These are phyloP conservation scores for Neopipo cinnamomea DNA, from an alignment of 2,113 vertebrate genomes.

Conservation along the genomic window DNA sequence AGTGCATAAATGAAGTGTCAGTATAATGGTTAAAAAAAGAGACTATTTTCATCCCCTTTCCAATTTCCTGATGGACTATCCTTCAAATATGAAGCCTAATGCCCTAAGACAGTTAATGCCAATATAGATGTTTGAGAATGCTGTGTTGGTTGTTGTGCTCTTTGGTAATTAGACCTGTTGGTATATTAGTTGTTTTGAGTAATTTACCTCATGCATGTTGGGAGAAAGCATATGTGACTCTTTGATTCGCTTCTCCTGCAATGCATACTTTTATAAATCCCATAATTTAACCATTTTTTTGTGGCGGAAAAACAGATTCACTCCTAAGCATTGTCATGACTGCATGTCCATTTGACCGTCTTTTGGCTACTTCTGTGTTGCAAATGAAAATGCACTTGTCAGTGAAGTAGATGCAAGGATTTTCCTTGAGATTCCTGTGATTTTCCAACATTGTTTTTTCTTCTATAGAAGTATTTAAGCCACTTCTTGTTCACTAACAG, in stretches of 20 bases:
- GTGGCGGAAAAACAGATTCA: background rate
- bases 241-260: background rate
- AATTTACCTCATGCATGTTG: background rate
- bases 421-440: background rate
- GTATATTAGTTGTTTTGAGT: background rate
- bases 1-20: constrained; percentile 30
- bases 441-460: background rate
- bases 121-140: background rate
- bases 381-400: background rate
- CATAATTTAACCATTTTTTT: background rate
- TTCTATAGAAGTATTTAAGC: background rate
- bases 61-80: background rate
- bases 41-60: background rate
- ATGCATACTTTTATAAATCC: background rate
- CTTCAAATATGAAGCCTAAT: background rate
- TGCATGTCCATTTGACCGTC: background rate
- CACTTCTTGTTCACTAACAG: background rate
- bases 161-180: background rate
- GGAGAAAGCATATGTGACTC: background rate
- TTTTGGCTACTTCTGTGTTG: background rate
- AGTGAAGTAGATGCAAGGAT: background rate
- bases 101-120: background rate
- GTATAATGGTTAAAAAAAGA: background rate
- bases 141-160: background rate
- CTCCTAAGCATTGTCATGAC: background rate